Evolutionary conservation across 2,888 invertebrate species (phyloP), one percentile per base, ranked within the genome.

Genomic region (Cephalotes varians): DNA sequence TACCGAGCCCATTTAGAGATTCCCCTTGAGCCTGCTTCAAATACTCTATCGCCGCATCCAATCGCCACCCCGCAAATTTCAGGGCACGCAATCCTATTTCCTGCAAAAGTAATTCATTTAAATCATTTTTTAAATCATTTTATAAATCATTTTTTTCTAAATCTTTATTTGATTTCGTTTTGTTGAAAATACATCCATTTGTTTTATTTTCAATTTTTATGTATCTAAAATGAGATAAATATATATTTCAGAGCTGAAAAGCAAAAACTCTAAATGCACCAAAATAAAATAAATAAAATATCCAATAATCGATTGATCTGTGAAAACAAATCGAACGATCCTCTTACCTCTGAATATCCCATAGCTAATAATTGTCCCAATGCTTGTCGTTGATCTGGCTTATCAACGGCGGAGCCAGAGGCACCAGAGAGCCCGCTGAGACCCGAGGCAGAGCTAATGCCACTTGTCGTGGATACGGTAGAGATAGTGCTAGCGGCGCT

Each of bases 401-500:
- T 97, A 89, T 97, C 96, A 49, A 95, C 89, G 31, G 94, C 96
- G 92, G 96, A 96, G 62, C 96, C 96, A 86, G 96, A 96, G 85
- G 96, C 95, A 82, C 96, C 96, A 47, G 96, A 96, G 86, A 95
- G 87, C 21, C 96, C 96, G 87, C 95, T 96, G 12, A 95, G 94
- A 77, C 96, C 96, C 82, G 96, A 96, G 40, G 96, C 95, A 40
- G 96, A 96, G 90, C 96, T 96, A 71, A 96, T 95, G 56, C 96
- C 96, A 89, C 96, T 96, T 2, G 96, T 96, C 25, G 96, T 96
- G 4, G 96, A 96, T 87, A 96, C 94, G 69, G 95, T 96, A 79
- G 96, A 96, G 91, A 97, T 97, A 73, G 97, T 97, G 94, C 97
- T 97, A 77, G 97, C 97, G 49, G 97, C 97, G 89, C 97, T 97